These are phyloP conservation scores for Hypomecis punctinalis DNA, from an alignment of 2,888 invertebrate species.

Conservation along the genomic window DNA sequence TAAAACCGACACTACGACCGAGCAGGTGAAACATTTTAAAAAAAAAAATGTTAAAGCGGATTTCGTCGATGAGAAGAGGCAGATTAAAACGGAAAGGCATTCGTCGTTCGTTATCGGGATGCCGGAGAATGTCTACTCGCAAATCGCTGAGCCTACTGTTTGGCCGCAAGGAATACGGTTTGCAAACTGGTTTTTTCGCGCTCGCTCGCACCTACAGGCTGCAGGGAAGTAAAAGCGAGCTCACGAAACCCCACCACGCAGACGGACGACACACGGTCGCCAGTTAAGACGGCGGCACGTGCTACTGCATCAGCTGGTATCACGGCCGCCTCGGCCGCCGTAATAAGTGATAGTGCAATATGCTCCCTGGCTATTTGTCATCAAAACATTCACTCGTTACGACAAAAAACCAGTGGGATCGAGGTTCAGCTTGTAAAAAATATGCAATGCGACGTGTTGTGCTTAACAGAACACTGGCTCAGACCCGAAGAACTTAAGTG, in stretches of 20 bases:
- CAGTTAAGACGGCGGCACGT: background rate
- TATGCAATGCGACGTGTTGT: conserved; percentile 14
- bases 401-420: conserved; percentile 15
- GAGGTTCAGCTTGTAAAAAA: conserved; percentile 9
- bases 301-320: no score
- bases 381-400: conserved; percentile 11
- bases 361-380: background rate
- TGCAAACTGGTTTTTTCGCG: conserved; percentile 18
- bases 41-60: conserved; percentile 1
- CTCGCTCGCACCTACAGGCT: background rate
- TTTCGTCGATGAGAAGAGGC: conserved; percentile 9
- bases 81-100: conserved; percentile 15
- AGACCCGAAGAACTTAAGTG: conserved; percentile 2
- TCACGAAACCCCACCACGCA: background rate
- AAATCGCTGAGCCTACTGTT: conserved; percentile 1
- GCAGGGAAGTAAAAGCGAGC: background rate
- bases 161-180: conserved; percentile 21
- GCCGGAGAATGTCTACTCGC: conserved; percentile 4
- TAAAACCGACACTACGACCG: conserved; percentile 12
- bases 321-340: no score
- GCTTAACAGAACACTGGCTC: conserved; percentile 15
- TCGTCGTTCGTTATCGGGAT: conserved; percentile 23
- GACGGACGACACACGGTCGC: background rate
- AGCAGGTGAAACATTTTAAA: conserved; percentile 2
- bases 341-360: no score